phyloP scores from a whole-genome alignment of 2,888 invertebrate species.

The Ochlodes sylvanus region DNA sequence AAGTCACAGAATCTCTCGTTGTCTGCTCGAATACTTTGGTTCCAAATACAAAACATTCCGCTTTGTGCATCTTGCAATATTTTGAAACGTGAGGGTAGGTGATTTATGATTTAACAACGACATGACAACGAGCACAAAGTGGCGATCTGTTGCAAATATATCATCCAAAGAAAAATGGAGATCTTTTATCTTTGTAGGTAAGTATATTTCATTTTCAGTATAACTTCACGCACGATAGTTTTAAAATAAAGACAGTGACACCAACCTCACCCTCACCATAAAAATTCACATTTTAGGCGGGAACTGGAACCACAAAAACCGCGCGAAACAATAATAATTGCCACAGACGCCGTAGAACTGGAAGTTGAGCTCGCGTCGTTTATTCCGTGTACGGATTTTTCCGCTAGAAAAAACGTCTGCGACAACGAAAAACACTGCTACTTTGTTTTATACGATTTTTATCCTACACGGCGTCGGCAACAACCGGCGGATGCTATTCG shows the following conservation, averaged over 20 bases:
- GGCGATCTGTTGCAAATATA: constrained; percentile 23
- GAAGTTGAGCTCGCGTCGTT: constrained; percentile 18
- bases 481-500: constrained; percentile 16
- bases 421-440: constrained; percentile 19
- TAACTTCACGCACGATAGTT: too few species aligned
- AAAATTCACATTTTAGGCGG: constrained; percentile 16
- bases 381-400: constrained; percentile 28
- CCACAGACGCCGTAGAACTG: constrained; percentile 13
- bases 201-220: neutral
- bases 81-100: constrained; percentile 39
- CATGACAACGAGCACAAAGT: constrained; percentile 28
- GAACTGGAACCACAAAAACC: constrained; percentile 16
- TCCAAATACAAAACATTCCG: constrained; percentile 72
- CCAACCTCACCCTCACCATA: neutral
- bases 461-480: neutral
- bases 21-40: constrained; percentile 61
- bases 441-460: constrained; percentile 17
- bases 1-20: constrained; percentile 64
- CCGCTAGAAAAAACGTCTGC: constrained; percentile 23
- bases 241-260: too few species aligned
- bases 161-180: neutral
- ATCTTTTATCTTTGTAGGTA: too few species aligned
- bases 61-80: constrained; percentile 34
- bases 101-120: constrained; percentile 30
- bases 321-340: constrained; percentile 20